Conservation (phyloP, 2,888 invertebrate genomes). For the Pristionchus mayeri region DNA sequence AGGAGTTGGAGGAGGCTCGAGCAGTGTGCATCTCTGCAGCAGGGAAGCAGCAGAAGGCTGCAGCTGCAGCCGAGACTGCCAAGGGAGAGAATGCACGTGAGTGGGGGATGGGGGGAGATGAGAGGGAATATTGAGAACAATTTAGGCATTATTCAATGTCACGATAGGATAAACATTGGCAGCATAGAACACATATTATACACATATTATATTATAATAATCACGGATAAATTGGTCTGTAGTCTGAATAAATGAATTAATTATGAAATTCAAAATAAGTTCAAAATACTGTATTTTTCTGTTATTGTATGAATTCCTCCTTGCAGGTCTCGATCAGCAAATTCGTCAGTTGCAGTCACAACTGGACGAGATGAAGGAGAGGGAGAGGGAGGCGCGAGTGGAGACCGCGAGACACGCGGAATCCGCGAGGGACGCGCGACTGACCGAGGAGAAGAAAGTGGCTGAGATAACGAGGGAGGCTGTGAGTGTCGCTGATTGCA, state of each 20-base stretch:
- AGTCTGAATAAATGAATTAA: too few species aligned
- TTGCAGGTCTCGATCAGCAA: not conserved
- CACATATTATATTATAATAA: too few species aligned
- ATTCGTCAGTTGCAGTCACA: not conserved
- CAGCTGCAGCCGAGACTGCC: not conserved
- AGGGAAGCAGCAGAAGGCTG: conserved; percentile 12
- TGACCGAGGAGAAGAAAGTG: not conserved
- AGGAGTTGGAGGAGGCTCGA: not conserved
- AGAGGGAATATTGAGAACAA: not conserved
- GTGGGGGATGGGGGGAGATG: not conserved
- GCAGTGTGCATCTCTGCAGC: not conserved
- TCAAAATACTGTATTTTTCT: too few species aligned
- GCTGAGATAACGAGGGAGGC: not conserved
- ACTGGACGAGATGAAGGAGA: not conserved
- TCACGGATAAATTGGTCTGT: too few species aligned
- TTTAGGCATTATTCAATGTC: not conserved
- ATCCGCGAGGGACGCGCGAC: not conserved
- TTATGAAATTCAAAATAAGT: too few species aligned
- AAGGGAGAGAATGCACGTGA: conserved; percentile 3
- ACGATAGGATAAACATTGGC: too few species aligned
- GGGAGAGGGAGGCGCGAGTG: not conserved
- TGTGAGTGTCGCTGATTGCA: too few species aligned
- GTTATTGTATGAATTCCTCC: too few species aligned
- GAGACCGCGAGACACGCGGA: conserved; percentile 31
- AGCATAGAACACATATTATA: too few species aligned